phyloP scores from a whole-genome alignment of 1,140 invertebrate genomes.

The Sycophila sp. region DNA sequence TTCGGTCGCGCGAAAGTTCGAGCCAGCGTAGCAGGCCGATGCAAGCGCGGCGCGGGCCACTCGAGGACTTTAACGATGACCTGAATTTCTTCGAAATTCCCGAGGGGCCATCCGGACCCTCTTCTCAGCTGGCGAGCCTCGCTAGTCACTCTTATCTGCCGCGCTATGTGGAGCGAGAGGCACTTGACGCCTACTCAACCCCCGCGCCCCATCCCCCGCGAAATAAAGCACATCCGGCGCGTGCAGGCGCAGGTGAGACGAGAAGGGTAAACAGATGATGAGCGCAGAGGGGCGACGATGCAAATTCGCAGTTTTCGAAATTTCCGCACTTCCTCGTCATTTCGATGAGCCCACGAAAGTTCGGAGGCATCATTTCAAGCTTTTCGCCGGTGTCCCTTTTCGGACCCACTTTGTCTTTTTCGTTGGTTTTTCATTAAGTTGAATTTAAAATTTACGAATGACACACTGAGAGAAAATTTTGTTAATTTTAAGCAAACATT shows the following conservation, averaged over 20 bases:
- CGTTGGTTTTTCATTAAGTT: too few species aligned
- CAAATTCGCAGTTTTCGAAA: not conserved
- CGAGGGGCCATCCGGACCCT: slow-evolving; percentile 8
- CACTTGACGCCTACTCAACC: slow-evolving; percentile 2
- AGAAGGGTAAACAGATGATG: not conserved
- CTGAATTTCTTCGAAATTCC: slow-evolving; percentile 23
- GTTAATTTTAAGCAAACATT: too few species aligned
- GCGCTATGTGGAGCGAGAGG: slow-evolving; percentile 17
- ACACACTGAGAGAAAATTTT: too few species aligned
- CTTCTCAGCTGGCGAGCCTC: not conserved
- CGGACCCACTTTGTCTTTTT: too few species aligned
- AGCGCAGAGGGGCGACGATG: not conserved
- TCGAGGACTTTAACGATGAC: slow-evolving; percentile 16
- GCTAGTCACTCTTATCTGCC: slow-evolving; percentile 8
- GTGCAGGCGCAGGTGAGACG: not conserved
- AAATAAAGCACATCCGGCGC: slow-evolving; percentile 12
- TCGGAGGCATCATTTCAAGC: too few species aligned
- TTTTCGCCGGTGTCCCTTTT: too few species aligned
- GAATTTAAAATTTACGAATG: too few species aligned
- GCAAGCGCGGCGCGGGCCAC: not conserved
- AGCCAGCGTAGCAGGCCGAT: too few species aligned
- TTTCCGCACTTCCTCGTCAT: too few species aligned
- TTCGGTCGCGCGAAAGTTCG: too few species aligned
- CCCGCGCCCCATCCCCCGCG: not conserved
- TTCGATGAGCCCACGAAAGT: too few species aligned